A percentile compares a stretch with the other conserved stretches of the same genome.
phyloP scores from a whole-genome alignment of 2,888 invertebrate genomes.

The Stramonita haemastoma region DNA sequence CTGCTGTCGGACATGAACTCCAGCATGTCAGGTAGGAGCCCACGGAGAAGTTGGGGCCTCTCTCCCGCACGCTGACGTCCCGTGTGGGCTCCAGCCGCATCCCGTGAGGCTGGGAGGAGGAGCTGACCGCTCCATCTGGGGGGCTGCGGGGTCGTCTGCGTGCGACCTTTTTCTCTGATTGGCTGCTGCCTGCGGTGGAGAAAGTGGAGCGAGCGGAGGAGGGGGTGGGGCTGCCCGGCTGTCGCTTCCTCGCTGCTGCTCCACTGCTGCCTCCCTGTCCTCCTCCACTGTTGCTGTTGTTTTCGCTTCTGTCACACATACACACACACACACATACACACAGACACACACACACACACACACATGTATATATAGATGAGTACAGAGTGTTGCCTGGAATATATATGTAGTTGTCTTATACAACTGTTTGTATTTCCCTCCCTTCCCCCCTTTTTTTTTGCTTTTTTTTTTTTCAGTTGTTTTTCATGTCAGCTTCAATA shows the following conservation, averaged over 20 bases:
- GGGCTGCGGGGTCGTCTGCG: conserved; percentile 21
- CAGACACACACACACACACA: too few species aligned
- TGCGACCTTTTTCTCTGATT: conserved; percentile 34
- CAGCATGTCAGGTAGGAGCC: conserved; percentile 53
- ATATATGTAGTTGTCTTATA: too few species aligned
- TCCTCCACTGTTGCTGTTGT: neutral
- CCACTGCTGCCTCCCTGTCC: neutral
- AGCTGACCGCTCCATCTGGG: conserved; percentile 19
- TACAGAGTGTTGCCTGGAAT: too few species aligned
- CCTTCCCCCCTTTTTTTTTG: too few species aligned
- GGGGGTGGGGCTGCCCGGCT: neutral
- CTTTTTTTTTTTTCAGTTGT: too few species aligned
- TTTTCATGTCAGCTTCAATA: too few species aligned
- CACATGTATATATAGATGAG: too few species aligned
- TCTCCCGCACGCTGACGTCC: conserved; percentile 49
- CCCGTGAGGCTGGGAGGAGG: neutral
- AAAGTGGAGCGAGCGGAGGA: neutral
- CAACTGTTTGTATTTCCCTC: too few species aligned
- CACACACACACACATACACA: too few species aligned
- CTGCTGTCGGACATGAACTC: conserved; percentile 49
- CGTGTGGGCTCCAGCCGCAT: conserved; percentile 48
- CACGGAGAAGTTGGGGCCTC: conserved; percentile 54
- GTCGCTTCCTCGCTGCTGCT: conserved; percentile 22
- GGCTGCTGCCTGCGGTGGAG: neutral
- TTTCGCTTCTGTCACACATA: neutral